A percentile compares a stretch with the other conserved stretches of the same genome.
phyloP scores from a whole-genome alignment of 2,797 vertebrate genomes.

The Artibeus jamaicensis region DNA sequence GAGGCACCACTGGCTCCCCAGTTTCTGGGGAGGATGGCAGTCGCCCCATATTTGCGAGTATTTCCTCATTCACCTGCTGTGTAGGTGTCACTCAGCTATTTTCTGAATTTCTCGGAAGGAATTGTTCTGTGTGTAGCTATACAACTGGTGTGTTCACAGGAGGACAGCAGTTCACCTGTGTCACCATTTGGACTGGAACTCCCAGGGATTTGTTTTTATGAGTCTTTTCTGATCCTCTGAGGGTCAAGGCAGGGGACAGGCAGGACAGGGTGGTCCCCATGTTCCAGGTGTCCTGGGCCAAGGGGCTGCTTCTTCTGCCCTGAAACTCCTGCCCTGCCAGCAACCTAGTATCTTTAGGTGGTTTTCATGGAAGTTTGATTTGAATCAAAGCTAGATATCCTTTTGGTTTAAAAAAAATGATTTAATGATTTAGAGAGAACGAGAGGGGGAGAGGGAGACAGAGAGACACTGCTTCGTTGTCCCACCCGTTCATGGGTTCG shows the following conservation, averaged over 20 bases:
- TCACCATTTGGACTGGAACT: background rate
- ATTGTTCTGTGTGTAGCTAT: background rate
- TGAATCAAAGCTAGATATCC: background rate
- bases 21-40: background rate
- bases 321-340: background rate
- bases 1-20: background rate
- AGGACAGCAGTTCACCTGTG: background rate
- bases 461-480: no score
- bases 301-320: background rate
- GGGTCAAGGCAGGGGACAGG: background rate
- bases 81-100: background rate
- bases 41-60: background rate
- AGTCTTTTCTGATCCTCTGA: background rate
- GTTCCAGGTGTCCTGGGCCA: background rate
- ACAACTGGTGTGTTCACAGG: background rate
- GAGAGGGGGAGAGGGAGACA: no score
- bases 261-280: background rate
- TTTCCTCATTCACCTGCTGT: background rate
- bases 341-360: background rate
- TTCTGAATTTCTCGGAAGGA: background rate
- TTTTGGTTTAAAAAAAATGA: background rate
- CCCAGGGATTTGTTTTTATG: background rate
- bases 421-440: no score
- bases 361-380: background rate
- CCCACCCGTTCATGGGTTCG: no score